phyloP scores from a whole-genome alignment of 2,888 invertebrate species.

The Orthonevra nobilis region DNA sequence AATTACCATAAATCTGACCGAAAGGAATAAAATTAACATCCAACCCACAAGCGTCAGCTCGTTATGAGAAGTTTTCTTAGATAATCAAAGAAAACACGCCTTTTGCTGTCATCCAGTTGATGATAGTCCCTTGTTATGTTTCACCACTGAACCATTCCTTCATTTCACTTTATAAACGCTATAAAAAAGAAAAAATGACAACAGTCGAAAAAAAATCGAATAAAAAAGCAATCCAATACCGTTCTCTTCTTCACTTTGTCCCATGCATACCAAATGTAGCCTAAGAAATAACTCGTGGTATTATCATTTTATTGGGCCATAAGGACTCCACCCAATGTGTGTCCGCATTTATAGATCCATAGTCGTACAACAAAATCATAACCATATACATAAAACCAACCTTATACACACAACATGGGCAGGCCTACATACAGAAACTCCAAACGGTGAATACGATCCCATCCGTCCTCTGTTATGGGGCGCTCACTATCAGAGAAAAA shows the following conservation, averaged over 20 bases:
- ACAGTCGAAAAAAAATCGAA: conserved; percentile 31
- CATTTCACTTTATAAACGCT: conserved; percentile 27
- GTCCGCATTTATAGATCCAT: conserved; percentile 67
- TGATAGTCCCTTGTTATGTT: too few relatives aligned
- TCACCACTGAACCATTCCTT: background rate
- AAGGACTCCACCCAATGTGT: conserved; percentile 64
- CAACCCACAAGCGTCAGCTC: too few relatives aligned
- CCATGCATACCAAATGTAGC: conserved; percentile 44
- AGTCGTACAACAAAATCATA: conserved; percentile 61
- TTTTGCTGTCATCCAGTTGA: too few relatives aligned
- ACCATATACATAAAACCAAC: conserved; percentile 55
- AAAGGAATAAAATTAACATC: too few relatives aligned
- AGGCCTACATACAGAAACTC: conserved; percentile 31
- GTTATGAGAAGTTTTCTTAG: too few relatives aligned
- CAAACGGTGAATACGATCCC: conserved; percentile 42
- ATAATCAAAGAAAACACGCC: too few relatives aligned
- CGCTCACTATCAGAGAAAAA: conserved; percentile 26
- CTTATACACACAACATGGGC: conserved; percentile 22
- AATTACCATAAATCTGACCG: too few relatives aligned
- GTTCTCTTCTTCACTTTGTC: conserved; percentile 8
- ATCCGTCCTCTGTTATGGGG: conserved; percentile 29
- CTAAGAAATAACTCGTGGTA: conserved; percentile 63
- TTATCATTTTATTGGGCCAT: conserved; percentile 70
- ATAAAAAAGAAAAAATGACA: conserved; percentile 22
- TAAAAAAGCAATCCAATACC: conserved; percentile 59